Conservation (phyloP, 1,140 invertebrate genomes). For the Dufourea novaeangliae region DNA sequence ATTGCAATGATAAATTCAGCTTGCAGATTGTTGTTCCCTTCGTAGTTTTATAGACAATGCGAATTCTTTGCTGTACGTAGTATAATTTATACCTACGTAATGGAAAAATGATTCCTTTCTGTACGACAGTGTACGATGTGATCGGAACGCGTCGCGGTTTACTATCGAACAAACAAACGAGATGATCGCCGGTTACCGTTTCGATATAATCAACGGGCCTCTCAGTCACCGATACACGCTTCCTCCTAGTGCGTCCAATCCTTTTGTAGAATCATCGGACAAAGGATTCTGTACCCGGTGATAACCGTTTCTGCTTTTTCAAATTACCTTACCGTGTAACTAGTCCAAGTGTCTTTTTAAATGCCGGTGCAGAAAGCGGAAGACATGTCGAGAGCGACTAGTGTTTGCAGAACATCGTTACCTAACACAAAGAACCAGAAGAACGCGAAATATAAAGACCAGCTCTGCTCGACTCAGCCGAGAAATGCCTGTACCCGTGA, state of each 20-base stretch:
- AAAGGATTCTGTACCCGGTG: no score
- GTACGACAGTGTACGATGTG: neutral
- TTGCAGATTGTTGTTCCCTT: no score
- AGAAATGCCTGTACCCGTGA: neutral
- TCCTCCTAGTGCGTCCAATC: neutral
- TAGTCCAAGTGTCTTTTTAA: neutral
- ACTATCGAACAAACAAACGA: slow-evolving; percentile 40
- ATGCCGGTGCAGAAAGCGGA: neutral
- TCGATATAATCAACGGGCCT: neutral
- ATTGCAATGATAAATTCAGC: no score
- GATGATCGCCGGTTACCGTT: slow-evolving; percentile 5
- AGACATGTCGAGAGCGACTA: neutral
- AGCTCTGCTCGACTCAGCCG: neutral
- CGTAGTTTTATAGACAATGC: no score
- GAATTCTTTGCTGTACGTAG: no score
- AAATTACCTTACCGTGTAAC: neutral
- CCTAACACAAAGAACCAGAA: neutral
- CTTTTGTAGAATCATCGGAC: neutral
- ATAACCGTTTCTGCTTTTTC: neutral
- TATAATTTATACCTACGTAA: no score
- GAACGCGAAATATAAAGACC: neutral
- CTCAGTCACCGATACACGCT: neutral
- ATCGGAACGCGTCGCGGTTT: neutral
- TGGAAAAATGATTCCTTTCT: no score
- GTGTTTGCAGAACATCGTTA: neutral